These are phyloP conservation scores for Fratercula arctica DNA, from an alignment of 2,797 vertebrate genomes.

Conservation along the genomic window DNA sequence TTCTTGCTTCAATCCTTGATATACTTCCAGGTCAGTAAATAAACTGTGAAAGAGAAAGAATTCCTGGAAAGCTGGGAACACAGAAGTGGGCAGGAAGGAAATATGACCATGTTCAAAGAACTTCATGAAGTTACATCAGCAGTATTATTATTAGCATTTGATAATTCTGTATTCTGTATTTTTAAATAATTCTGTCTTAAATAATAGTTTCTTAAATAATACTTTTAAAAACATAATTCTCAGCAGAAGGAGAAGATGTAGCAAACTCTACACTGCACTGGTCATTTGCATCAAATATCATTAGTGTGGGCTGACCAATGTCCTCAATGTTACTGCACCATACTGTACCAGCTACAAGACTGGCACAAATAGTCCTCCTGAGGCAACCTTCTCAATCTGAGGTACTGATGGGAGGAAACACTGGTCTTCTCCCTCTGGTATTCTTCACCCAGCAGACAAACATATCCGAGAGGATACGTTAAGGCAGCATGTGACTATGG, in stretches of 20 bases:
- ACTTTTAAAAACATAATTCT: neutral
- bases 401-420: neutral
- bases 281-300: neutral
- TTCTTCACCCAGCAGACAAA: neutral
- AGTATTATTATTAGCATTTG: neutral
- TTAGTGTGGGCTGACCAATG: neutral
- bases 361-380: neutral
- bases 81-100: neutral
- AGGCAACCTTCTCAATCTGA: accelerated
- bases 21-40: neutral
- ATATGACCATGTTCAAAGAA: neutral
- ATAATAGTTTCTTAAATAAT: neutral
- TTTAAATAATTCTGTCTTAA: neutral
- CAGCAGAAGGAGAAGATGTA: neutral
- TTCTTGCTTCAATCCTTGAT: neutral
- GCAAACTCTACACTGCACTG: neutral
- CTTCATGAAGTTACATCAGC: neutral
- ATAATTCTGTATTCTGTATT: neutral
- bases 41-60: neutral
- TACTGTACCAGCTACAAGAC: neutral
- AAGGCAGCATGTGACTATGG: neutral
- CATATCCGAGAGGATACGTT: neutral
- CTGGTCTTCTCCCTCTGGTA: neutral
- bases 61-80: neutral
- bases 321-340: neutral